Conservation (phyloP, 37 sponge, comb jelly and placozoan genomes). For the Cliona cf. orientalis region DNA sequence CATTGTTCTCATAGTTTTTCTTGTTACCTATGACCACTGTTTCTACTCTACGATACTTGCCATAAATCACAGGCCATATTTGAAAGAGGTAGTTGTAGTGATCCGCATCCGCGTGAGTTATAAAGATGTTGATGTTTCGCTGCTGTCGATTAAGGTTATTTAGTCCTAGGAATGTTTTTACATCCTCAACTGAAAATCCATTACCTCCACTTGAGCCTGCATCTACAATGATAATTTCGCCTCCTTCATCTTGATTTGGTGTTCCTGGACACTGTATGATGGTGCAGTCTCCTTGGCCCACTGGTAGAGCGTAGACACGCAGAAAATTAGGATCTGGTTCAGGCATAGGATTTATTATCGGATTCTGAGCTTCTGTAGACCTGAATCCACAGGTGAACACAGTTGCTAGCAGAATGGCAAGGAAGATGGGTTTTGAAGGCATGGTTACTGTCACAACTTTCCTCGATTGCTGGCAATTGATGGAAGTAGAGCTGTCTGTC, state of each 20-base stretch:
- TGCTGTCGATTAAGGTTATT: neutral
- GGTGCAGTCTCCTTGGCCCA: conserved; percentile 57
- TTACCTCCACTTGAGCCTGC: conserved; percentile 27
- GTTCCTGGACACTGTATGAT: conserved; percentile 49
- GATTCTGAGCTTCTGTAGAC: too few species aligned
- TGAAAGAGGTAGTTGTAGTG: conserved; percentile 26
- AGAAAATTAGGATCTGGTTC: too few species aligned
- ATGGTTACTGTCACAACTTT: too few species aligned
- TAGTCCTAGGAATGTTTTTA: conserved; percentile 19
- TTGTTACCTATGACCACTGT: conserved; percentile 22
- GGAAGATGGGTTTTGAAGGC: too few species aligned
- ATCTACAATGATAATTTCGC: conserved; percentile 31
- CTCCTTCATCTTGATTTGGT: too few species aligned
- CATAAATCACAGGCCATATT: neutral
- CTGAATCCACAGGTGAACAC: too few species aligned
- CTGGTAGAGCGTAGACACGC: conserved; percentile 42
- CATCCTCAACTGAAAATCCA: neutral
- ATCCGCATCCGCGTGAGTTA: conserved; percentile 37
- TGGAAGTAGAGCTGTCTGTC: too few species aligned
- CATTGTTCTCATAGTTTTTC: neutral
- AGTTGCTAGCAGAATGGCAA: too few species aligned
- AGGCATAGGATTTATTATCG: too few species aligned
- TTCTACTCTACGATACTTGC: neutral
- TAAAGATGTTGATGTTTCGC: neutral
- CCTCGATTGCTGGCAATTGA: too few species aligned